Conservation (phyloP, 2,113 vertebrate genomes). For the Misgurnus anguillicaudatus region DNA sequence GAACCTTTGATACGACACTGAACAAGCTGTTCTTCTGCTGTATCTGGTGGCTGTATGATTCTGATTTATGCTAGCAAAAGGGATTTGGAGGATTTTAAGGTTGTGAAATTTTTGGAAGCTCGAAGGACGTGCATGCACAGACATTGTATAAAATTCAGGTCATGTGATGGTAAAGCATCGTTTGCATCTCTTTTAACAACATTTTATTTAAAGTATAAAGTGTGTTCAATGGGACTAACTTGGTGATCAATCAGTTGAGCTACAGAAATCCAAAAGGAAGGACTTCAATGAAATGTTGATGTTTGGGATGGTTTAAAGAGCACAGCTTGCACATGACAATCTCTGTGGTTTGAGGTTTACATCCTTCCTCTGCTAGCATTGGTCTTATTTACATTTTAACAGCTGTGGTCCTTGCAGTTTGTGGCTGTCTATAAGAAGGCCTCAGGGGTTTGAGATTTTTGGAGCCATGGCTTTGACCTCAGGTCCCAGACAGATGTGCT, state of each 20-base stretch:
- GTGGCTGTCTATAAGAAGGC: slow-evolving; percentile 23
- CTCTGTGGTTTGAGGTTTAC: not conserved
- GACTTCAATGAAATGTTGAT: not conserved
- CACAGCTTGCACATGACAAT: not conserved
- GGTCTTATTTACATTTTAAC: slow-evolving; percentile 9
- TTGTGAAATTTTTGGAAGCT: slow-evolving; percentile 12
- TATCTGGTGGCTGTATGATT: not conserved
- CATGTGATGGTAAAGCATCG: not conserved
- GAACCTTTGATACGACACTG: slow-evolving; percentile 19
- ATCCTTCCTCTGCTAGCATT: not conserved
- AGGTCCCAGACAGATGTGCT: slow-evolving; percentile 35
- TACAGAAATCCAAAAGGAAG: too few relatives aligned
- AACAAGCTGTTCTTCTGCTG: slow-evolving; percentile 20
- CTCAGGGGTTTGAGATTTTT: slow-evolving; percentile 12
- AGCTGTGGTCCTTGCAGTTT: not conserved
- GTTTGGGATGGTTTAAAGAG: not conserved
- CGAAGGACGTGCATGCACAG: not conserved
- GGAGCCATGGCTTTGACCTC: slow-evolving; percentile 24
- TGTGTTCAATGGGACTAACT: too few relatives aligned
- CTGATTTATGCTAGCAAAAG: not conserved
- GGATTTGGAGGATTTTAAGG: slow-evolving; percentile 33
- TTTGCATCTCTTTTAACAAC: not conserved
- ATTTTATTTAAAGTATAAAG: too few relatives aligned
- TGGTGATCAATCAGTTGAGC: too few relatives aligned
- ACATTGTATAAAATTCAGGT: not conserved